Base-by-base conservation (phyloP, 2,797 vertebrate genomes). In the Knipowitschia caucasica region DNA sequence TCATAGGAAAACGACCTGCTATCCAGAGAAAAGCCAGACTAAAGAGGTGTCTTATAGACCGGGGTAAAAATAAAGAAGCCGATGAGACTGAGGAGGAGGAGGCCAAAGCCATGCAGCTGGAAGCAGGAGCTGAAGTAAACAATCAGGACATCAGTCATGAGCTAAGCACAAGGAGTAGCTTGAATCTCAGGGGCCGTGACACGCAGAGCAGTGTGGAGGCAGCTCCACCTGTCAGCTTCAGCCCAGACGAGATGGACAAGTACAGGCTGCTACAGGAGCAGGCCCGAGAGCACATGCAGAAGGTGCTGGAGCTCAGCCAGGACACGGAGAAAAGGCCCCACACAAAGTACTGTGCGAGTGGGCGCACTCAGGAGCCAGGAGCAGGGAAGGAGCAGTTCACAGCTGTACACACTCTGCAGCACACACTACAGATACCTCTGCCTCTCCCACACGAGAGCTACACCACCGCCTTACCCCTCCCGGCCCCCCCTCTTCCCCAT, bases 241-340 rank as follows among this genome's bases (percentile, higher is more conserved):
- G 93, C 2, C 92, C 93, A 2, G 97, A 99, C 56, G 97, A 99
- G 86, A 90, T 97, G 78, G 95, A 94, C 72, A 99, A 99, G 81
- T 99, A 99, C 65, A 92, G 92, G 62, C 74, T 92, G 65, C 90
- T 99, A 36, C 97, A 98, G 80, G 88, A 96, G 57, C 95, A 95
- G 87, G 96, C 97, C 12, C 93, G 95, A 77, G 93, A 96, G 81
- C 97, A 99, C 74, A 91, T 99, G 92, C 94, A 99, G 92, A 95
- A 94, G 65, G 93, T 96, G 42, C 83, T 94, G 56, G 84, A 94
- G 62, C 83, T 89, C 27, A 92, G 84, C 39, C 91, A 90, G n/a
- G 86, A 93, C 83, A 75, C 77, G 36, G 76, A 80, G 2, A 30
- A 26, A 50, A 54, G 64, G 33, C 40, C 2, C 4, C 60, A 81